Conservation (phyloP, 1,140 invertebrate genomes). For the Plutomurus gul region DNA sequence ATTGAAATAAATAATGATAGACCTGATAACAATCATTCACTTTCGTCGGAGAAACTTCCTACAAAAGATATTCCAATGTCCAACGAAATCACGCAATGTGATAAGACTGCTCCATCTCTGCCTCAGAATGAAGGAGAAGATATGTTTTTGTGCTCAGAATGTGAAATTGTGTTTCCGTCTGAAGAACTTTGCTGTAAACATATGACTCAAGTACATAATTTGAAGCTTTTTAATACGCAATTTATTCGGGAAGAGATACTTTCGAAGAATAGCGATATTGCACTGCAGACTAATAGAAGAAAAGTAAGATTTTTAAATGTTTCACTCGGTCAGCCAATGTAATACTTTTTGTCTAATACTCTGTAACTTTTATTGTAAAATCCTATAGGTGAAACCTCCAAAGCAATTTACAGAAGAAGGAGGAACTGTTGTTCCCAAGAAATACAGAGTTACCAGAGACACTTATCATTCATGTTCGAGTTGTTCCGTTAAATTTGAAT, state of each 20-base stretch:
- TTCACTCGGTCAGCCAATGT: not conserved
- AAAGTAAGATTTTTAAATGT: not conserved
- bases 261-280: not conserved
- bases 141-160: constrained; percentile 47
- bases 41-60: too few species aligned
- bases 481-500: constrained; percentile 53
- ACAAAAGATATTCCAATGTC: too few species aligned
- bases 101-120: too few species aligned
- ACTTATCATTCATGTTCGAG: constrained; percentile 1
- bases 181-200: constrained; percentile 45
- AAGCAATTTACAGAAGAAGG: not conserved
- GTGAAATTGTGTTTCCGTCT: constrained; percentile 44
- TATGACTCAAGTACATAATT: constrained; percentile 43
- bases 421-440: constrained; percentile 44
- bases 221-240: constrained; percentile 40
- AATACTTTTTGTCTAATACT: not conserved
- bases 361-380: not conserved
- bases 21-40: too few species aligned
- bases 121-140: constrained; percentile 29
- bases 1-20: too few species aligned
- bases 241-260: constrained; percentile 40
- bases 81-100: not conserved
- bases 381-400: constrained; percentile 19
- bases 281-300: not conserved
- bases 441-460: constrained; percentile 44